Conservation (phyloP, 2,888 invertebrate species). For the Pollenia labialis region DNA sequence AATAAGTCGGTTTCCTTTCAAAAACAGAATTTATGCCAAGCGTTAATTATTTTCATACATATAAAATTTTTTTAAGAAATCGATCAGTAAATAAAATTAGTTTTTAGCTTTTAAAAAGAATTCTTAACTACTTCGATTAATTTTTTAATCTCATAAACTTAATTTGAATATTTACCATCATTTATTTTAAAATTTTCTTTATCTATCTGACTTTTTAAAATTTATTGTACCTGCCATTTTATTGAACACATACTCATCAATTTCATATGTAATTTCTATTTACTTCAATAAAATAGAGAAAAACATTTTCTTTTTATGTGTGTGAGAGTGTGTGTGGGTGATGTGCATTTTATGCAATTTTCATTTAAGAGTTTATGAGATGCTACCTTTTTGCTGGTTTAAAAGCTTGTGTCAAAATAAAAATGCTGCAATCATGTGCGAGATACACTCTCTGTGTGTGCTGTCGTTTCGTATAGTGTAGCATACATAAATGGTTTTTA, state of each 20-base stretch:
- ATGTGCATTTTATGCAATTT: background rate
- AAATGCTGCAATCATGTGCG: background rate
- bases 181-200: background rate
- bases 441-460: background rate
- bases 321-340: too few relatives aligned
- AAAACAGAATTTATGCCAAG: too few relatives aligned
- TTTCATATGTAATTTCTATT: background rate
- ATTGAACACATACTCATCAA: conserved; percentile 1
- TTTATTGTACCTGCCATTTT: conserved; percentile 20
- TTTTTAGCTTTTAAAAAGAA: too few relatives aligned
- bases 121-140: too few relatives aligned
- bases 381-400: background rate
- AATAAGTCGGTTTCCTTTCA: too few relatives aligned
- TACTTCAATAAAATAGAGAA: background rate
- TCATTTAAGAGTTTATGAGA: conserved; percentile 1
- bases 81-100: too few relatives aligned
- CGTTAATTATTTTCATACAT: too few relatives aligned
- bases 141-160: too few relatives aligned
- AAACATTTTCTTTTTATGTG: background rate
- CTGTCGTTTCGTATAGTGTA: background rate
- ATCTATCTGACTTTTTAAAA: background rate
- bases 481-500: too few relatives aligned
- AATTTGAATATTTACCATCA: background rate
- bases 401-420: background rate
- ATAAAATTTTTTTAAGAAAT: too few relatives aligned